Percentiles rank a stretch among this genome's conserved stretches.
Conservation (phyloP, 1,140 invertebrate genomes). For the Drosophila bifasciata region DNA sequence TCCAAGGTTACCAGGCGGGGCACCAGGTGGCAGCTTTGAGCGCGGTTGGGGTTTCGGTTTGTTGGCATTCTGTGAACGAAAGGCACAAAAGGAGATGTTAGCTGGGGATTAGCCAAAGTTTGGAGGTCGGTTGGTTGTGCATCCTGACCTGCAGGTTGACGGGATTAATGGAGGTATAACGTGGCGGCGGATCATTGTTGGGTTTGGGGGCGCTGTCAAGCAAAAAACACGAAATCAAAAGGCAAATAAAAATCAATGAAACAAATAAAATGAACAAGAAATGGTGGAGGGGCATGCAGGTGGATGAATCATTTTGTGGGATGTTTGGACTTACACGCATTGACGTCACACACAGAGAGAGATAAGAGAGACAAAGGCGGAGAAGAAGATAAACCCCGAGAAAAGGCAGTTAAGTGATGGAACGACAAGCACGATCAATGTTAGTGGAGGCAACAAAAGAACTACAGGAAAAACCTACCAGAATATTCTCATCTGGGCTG, state of each 20-base stretch:
- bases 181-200: slow-evolving; percentile 79
- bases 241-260: slow-evolving; percentile 50
- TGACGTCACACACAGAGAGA: slow-evolving; percentile 44
- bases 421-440: slow-evolving; percentile 69
- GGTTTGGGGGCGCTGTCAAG: slow-evolving; percentile 71
- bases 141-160: slow-evolving; percentile 78
- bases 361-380: not conserved
- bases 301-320: slow-evolving; percentile 48
- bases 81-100: not conserved
- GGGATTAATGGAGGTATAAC: slow-evolving; percentile 82
- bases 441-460: slow-evolving; percentile 16
- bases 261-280: slow-evolving; percentile 23
- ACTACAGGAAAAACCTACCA: slow-evolving; percentile 82
- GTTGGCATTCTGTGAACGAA: slow-evolving; percentile 72
- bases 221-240: slow-evolving; percentile 58
- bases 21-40: slow-evolving; percentile 87
- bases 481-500: slow-evolving; percentile 86
- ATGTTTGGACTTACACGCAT: slow-evolving; percentile 65
- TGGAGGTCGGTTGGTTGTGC: too few species aligned
- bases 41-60: slow-evolving; percentile 90
- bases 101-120: not conserved
- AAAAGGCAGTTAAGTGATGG: slow-evolving; percentile 33
- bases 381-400: slow-evolving; percentile 10
- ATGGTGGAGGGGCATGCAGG: slow-evolving; percentile 13
- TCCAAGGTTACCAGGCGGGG: too few species aligned